Evolutionary conservation across 2,113 vertebrate genomes (phyloP), one percentile per base, ranked within the genome.

Genomic region (Uria aalge): DNA sequence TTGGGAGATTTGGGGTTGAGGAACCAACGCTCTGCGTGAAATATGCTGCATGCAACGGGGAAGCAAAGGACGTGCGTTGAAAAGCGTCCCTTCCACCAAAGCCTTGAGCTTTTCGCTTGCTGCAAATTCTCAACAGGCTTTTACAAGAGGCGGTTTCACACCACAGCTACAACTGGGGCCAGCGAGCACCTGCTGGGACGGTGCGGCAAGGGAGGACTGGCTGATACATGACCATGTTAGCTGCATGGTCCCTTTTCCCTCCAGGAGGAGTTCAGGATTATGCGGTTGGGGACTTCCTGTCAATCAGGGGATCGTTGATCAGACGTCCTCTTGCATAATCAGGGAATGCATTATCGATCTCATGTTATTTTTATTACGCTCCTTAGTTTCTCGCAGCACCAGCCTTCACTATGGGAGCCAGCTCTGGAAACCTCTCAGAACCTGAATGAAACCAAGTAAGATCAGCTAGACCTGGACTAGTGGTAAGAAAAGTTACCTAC

Each of bases 11-110:
- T 69, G 34, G 63, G 47, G 34, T 13, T 47, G 43, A 23, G 21
- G 41, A 45, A 88, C 18, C 15, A 29, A 14, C 0, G 2, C 4
- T 32, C 30, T 43, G 30, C 1, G 1, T 3, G 2, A 85, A 69
- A 13, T 21, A 23, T 0, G 3, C 57, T 36, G 48, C 57, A 34
- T 56, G 48, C 24, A 52, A 19, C 0, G 0, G 24, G 22, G n/a
- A 34, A 86, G 43, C 18, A 78, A 36, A 67, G 26, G 47, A 11
- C 0, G 1, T 4, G 12, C 0, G 1, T 17, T 53, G 43, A 66
- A 71, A 30, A 84, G 7, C 45, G n/a, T 43, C 67, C 48, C 15
- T 84, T 73, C 50, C 26, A 29, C 56, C 48, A 34, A 71, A 74
- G 15, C 18, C 27, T 45, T 41, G 22, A 75, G 38, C 45, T 63